These are phyloP conservation scores for Pavo muticus DNA, from an alignment of 2,113 vertebrate species.

Conservation along the genomic window DNA sequence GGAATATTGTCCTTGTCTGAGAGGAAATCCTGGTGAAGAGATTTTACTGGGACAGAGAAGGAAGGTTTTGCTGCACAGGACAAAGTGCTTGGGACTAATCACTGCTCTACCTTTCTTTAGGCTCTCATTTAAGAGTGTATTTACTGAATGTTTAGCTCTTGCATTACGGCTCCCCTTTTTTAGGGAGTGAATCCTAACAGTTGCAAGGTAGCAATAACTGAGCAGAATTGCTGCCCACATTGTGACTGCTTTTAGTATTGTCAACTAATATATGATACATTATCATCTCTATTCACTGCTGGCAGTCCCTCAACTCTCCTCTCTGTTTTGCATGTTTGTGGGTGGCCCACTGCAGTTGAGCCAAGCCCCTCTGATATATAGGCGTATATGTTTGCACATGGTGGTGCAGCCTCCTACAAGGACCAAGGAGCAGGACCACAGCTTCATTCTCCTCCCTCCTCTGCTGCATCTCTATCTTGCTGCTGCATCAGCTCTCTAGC, in stretches of 20 bases:
- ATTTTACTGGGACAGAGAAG: background rate
- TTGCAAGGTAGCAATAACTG: background rate
- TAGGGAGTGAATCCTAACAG: background rate
- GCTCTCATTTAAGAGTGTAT: background rate
- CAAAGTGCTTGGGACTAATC: background rate
- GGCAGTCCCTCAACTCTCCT: background rate
- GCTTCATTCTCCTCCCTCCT: background rate
- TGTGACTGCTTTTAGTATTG: background rate
- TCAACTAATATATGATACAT: background rate
- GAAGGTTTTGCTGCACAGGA: background rate
- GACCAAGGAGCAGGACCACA: background rate
- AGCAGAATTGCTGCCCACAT: background rate
- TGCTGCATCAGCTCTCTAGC: background rate
- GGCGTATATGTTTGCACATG: background rate
- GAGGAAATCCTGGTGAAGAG: background rate
- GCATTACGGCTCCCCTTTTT: background rate
- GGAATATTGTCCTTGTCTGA: slow-evolving; percentile 9
- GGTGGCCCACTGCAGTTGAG: background rate
- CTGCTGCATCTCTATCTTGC: background rate
- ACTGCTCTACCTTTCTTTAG: background rate
- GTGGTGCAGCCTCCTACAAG: background rate
- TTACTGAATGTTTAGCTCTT: background rate
- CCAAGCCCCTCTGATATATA: background rate
- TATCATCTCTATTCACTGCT: background rate
- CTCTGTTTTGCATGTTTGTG: background rate